Conservation (phyloP, 1,140 invertebrate genomes). For the Saccostrea echinata region DNA sequence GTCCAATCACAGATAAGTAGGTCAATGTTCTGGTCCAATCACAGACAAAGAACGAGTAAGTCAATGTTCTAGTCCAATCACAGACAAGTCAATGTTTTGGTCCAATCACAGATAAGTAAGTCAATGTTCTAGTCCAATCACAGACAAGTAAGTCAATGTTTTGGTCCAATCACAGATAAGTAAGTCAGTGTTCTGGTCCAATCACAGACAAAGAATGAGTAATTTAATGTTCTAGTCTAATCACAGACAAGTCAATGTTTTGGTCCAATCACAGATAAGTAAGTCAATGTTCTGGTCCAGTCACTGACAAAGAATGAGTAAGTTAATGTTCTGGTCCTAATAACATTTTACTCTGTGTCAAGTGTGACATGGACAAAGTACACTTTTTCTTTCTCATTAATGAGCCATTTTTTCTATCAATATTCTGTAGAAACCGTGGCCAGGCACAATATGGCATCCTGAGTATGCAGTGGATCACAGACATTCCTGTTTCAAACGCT, state of each 20-base stretch:
- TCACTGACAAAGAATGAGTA: too few relatives aligned
- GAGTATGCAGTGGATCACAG: conserved; percentile 63
- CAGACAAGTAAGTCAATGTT: neutral
- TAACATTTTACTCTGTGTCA: too few relatives aligned
- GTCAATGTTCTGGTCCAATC: conserved; percentile 31
- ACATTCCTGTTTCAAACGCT: conserved; percentile 43
- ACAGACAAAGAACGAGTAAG: conserved; percentile 62
- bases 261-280: conserved; percentile 46
- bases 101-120: conserved; percentile 60
- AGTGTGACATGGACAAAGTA: neutral
- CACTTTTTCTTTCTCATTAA: neutral
- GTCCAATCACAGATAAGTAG: conserved; percentile 58
- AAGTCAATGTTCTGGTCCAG: conserved; percentile 9
- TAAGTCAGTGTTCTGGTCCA: conserved; percentile 38
- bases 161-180: conserved; percentile 52
- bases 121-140: neutral
- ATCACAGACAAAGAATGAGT: neutral
- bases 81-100: too few relatives aligned
- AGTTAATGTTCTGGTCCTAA: too few relatives aligned
- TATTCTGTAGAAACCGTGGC: conserved; percentile 47
- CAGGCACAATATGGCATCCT: conserved; percentile 58
- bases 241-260: conserved; percentile 52
- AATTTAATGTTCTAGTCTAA: too few relatives aligned
- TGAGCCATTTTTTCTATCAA: too few relatives aligned
- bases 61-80: neutral